These are phyloP conservation scores for Spongia lamella DNA, from an alignment of 37 sponge, comb jelly and placozoan genomes.

Conservation along the genomic window DNA sequence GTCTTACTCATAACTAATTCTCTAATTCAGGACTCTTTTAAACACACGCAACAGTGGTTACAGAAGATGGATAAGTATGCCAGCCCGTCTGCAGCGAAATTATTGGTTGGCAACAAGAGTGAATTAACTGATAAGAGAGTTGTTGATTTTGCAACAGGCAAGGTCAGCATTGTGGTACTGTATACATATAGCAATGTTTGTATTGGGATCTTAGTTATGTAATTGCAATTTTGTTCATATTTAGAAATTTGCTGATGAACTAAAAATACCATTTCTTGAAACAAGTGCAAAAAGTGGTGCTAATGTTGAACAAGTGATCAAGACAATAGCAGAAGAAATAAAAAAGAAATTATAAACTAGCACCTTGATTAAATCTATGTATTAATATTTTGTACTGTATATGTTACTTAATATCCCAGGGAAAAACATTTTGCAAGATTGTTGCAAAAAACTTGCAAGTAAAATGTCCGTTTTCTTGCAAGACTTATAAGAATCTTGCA, in stretches of 20 bases:
- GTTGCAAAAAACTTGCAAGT: too few species aligned
- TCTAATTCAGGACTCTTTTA: constrained; percentile 42
- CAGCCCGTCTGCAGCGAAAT: constrained; percentile 86
- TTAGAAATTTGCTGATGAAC: constrained; percentile 93
- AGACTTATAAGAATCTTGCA: too few species aligned
- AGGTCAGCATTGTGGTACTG: constrained; percentile 44
- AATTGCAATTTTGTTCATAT: background rate
- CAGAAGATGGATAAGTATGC: constrained; percentile 99
- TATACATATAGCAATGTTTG: too few species aligned
- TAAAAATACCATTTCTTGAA: constrained; percentile 90
- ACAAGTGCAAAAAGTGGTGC: constrained; percentile 97
- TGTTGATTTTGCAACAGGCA: constrained; percentile 94
- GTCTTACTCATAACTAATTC: background rate
- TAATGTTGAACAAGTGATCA: constrained; percentile 96
- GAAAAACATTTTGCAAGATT: too few species aligned
- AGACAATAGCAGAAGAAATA: constrained; percentile 98
- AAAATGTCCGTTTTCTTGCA: too few species aligned
- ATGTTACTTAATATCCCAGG: too few species aligned
- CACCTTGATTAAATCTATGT: too few species aligned
- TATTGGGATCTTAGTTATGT: too few species aligned
- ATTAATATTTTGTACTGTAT: too few species aligned
- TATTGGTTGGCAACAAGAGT: constrained; percentile 97
- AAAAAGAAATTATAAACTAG: constrained; percentile 80
- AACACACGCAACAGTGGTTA: constrained; percentile 94
- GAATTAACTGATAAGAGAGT: constrained; percentile 94